Conservation (phyloP, 2,888 invertebrate genomes). For the Diaphora mendica region DNA sequence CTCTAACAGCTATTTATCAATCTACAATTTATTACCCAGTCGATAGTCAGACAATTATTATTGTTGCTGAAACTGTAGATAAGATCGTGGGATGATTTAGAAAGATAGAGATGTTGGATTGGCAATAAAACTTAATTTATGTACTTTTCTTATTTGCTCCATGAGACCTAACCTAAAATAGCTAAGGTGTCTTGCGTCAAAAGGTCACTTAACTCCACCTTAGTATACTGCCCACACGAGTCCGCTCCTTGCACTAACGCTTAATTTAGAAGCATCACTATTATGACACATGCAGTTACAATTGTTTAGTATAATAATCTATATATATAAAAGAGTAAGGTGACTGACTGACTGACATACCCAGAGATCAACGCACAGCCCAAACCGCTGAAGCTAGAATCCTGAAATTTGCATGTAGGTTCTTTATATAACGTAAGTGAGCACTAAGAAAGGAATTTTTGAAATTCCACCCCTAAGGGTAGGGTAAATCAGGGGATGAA, state of each 20-base stretch:
- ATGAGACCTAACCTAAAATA: neutral
- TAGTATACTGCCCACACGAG: neutral
- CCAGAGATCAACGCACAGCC: too few relatives aligned
- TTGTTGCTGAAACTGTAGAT: slow-evolving; percentile 28
- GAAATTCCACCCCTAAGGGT: too few relatives aligned
- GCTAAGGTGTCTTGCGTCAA: neutral
- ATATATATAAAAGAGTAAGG: too few relatives aligned
- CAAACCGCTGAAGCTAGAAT: too few relatives aligned
- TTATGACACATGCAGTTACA: too few relatives aligned
- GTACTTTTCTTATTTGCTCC: neutral
- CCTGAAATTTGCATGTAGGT: too few relatives aligned
- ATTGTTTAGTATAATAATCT: too few relatives aligned
- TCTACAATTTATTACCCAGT: slow-evolving; percentile 34
- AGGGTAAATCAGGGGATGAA: too few relatives aligned
- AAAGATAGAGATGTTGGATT: neutral
- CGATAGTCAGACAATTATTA: slow-evolving; percentile 33
- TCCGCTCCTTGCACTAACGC: neutral
- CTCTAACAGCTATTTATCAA: slow-evolving; percentile 42
- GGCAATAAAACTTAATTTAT: neutral
- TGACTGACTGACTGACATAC: too few relatives aligned
- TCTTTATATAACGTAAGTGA: too few relatives aligned
- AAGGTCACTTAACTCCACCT: neutral
- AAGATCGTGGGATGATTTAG: slow-evolving; percentile 22
- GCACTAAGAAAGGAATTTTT: too few relatives aligned
- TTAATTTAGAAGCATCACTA: too few relatives aligned